Evolutionary conservation across 2,797 vertebrate species (phyloP).

Genomic region (Chloroceryle amazona): DNA sequence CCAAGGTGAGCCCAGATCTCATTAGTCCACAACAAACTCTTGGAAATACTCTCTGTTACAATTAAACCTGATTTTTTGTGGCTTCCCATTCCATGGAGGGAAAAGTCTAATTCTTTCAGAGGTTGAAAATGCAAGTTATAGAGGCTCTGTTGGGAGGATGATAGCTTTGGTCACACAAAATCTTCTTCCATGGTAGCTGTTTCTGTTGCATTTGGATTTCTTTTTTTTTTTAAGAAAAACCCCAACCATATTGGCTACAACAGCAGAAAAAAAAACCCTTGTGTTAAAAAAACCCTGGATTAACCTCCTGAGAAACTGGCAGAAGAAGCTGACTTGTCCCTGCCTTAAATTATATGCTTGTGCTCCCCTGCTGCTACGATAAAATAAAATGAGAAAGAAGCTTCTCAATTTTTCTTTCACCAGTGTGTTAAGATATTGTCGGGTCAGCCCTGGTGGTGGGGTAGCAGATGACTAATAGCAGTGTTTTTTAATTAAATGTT

Average conservation of each 20-base stretch:
- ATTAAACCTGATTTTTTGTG: background rate
- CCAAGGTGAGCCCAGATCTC: background rate
- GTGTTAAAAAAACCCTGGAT: background rate
- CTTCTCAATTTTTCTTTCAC: constrained; percentile 59
- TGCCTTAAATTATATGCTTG: constrained; percentile 38
- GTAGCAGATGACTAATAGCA: constrained; percentile 65
- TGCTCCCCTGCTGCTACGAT: constrained; percentile 10
- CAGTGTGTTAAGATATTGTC: constrained; percentile 52
- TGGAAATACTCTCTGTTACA: background rate
- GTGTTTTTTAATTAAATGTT: constrained; percentile 70
- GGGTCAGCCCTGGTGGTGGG: constrained; percentile 44
- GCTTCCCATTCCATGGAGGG: background rate
- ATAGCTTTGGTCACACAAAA: background rate
- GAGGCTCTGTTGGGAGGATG: background rate
- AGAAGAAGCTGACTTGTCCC: constrained; percentile 1
- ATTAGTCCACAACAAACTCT: background rate
- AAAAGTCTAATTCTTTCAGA: background rate
- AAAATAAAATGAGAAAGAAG: constrained; percentile 45
- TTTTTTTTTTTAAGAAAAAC: background rate
- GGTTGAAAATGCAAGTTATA: background rate
- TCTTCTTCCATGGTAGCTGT: background rate
- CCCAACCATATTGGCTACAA: background rate
- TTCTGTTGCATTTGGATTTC: background rate
- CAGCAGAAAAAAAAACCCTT: background rate
- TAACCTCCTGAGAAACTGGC: constrained; percentile 44